Percentiles rank a stretch among this genome's conserved stretches.
Conservation (phyloP, 2,888 invertebrate genomes). For the Pyralis farinalis region DNA sequence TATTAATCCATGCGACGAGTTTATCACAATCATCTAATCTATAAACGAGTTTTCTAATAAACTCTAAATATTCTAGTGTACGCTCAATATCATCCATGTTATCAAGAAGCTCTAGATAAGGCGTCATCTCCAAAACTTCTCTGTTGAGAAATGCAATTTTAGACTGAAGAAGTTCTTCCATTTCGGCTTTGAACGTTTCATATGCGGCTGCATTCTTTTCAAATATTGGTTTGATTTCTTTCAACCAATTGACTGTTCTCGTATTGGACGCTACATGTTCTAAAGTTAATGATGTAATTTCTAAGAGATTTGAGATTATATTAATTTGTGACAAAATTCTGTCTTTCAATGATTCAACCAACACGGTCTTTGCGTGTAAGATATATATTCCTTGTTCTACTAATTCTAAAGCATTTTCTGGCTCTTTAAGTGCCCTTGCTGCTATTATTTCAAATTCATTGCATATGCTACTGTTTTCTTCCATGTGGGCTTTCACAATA, state of each 20-base stretch:
- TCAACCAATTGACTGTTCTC: conserved; percentile 91
- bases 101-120: conserved; percentile 88
- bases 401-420: conserved; percentile 89
- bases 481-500: conserved; percentile 83
- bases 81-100: conserved; percentile 91
- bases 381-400: conserved; percentile 91
- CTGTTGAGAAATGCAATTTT: conserved; percentile 86
- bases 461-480: conserved; percentile 85
- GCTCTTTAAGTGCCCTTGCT: conserved; percentile 85
- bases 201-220: conserved; percentile 89
- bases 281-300: conserved; percentile 86
- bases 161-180: conserved; percentile 89
- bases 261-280: conserved; percentile 91
- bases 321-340: conserved; percentile 85
- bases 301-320: conserved; percentile 86
- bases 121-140: conserved; percentile 86
- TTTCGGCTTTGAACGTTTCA: conserved; percentile 90
- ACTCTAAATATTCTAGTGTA: conserved; percentile 89
- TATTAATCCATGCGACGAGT: conserved; percentile 92
- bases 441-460: conserved; percentile 86
- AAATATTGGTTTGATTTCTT: conserved; percentile 89
- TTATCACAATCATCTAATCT: conserved; percentile 88
- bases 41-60: conserved; percentile 88
- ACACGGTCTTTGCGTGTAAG: conserved; percentile 87
- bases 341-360: conserved; percentile 85